These are phyloP conservation scores for Monochamus saltuarius DNA, from an alignment of 1,140 invertebrate genomes.

Conservation along the genomic window DNA sequence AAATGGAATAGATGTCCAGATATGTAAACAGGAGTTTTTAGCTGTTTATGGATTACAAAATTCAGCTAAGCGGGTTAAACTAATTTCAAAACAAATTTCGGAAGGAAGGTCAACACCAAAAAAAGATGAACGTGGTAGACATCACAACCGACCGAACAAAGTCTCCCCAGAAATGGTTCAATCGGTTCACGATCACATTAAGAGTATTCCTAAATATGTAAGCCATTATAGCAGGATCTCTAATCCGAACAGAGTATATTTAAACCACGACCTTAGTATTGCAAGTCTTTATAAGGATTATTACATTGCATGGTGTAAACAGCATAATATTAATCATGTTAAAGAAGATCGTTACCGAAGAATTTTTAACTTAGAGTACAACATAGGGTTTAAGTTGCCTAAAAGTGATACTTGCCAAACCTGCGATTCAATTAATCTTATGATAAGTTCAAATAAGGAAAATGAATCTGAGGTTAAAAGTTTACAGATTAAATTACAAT, in stretches of 20 bases:
- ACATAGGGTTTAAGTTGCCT: no score
- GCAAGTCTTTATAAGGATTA: neutral
- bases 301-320: slow-evolving; percentile 1
- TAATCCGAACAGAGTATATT: neutral
- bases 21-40: no score
- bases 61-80: no score
- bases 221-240: neutral
- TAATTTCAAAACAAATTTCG: no score
- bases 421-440: neutral
- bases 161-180: no score
- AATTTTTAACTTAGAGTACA: neutral
- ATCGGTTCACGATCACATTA: no score
- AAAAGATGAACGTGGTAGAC: no score
- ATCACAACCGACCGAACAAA: no score
- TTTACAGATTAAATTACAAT: neutral
- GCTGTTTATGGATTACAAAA: no score
- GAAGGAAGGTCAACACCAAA: no score
- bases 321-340: neutral
- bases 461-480: neutral
- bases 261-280: neutral
- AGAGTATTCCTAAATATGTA: no score
- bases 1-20: no score
- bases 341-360: neutral
- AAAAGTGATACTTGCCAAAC: neutral
- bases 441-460: neutral